A percentile compares a stretch with the other conserved stretches of the same genome.
Evolutionary conservation across 2,113 vertebrate species (phyloP).

Genomic region (Hepsetus odoe): DNA sequence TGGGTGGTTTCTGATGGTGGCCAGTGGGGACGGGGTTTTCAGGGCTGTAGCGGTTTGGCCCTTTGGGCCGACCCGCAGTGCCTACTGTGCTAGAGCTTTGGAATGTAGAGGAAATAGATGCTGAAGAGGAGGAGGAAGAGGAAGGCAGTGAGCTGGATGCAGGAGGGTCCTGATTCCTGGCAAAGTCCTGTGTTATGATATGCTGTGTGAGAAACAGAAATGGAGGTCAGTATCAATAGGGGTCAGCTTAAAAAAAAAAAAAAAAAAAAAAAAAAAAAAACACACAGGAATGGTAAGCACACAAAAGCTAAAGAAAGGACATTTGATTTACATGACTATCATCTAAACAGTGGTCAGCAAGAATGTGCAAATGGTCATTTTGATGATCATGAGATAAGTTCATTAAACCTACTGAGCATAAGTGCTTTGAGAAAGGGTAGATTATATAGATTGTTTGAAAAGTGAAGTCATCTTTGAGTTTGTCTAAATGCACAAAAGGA

Average conservation of each 20-base stretch:
- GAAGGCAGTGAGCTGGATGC: conserved; percentile 73
- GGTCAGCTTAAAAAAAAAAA: no score
- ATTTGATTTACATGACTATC: neutral
- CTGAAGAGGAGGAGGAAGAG: conserved; percentile 73
- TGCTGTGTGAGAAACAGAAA: conserved; percentile 74
- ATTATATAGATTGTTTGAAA: neutral
- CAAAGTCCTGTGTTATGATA: conserved; percentile 98
- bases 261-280: no score
- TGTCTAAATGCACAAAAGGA: neutral
- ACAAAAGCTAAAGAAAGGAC: neutral
- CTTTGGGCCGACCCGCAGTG: conserved; percentile 78
- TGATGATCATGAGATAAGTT: neutral
- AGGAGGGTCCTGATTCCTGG: conserved; percentile 88
- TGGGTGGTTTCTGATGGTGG: conserved; percentile 84
- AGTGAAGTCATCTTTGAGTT: neutral
- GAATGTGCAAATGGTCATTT: no score
- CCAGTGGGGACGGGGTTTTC: conserved; percentile 81
- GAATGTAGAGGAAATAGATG: conserved; percentile 77
- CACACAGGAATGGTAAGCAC: neutral
- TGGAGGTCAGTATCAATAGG: neutral
- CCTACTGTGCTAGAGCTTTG: conserved; percentile 80
- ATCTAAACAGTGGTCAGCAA: neutral
- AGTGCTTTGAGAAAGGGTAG: no score
- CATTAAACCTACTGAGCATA: no score
- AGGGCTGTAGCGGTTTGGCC: conserved; percentile 88